Base-by-base conservation (phyloP, 2,113 vertebrate species). In the Haemorhous mexicanus region DNA sequence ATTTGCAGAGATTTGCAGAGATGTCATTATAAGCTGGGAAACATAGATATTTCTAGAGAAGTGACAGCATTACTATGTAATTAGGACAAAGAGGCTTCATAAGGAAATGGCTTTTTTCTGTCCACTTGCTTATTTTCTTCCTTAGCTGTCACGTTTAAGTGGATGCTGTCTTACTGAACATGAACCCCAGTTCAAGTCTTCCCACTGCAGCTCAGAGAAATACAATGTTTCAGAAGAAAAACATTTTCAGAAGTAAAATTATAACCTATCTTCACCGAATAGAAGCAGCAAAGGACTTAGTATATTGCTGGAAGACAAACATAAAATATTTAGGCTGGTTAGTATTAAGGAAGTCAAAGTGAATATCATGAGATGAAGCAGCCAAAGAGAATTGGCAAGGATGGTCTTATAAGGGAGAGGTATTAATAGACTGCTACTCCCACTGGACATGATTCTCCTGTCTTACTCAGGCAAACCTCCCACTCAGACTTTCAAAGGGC, bases 281-380 rank as follows among this genome's bases (percentile, higher is more conserved):
- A 75, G 59, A 47, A 84, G 64, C 67, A 94, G 80, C 79, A 89
- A 94, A 69, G 70, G 44, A 63, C 77, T 83, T 69, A 70, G 77
- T 19, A 72, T 61, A 84, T 75, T 87, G 88, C 95, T 94, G 75
- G 81, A 96, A 93, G 95, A 94, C 75, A 87, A 74, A 46, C 79
- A 94, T 96, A 58, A 96, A 96, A 96, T 95, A 96, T 95, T 95
- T 95, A 97, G 72, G 72, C 56, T 95, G 90, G 88, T 93, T 95
- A 89, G 88, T 84, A 91, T 93, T 93, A 92, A 70, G 90, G 87
- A 89, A 95, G 80, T 92, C 87, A 90, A 95, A 97, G 89, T 91
- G 89, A 96, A 49, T 91, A 93, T 94, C 83, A 87, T 61, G 83
- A 95, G 73, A 93, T 85, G 82, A 87, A 94, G 92, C 56, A 88